Evolutionary conservation across 2,888 invertebrate genomes (phyloP).

Genomic region (Oxycera nigricornis): DNA sequence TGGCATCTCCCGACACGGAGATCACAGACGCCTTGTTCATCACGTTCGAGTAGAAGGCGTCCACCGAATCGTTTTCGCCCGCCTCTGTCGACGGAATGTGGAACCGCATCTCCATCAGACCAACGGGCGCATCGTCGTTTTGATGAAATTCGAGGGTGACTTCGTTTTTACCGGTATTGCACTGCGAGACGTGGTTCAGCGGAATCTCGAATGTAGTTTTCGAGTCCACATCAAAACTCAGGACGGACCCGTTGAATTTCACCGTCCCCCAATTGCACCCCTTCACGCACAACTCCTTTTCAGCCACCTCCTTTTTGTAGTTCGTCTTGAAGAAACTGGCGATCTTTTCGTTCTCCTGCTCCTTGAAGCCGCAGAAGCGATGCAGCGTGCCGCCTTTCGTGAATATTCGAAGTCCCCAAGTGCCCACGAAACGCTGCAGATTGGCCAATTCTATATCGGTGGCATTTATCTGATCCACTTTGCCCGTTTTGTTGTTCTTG

Average conservation of each 20-base stretch:
- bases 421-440: conserved; percentile 91
- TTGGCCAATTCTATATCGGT: conserved; percentile 89
- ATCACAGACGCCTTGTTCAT: conserved; percentile 98
- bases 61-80: conserved; percentile 89
- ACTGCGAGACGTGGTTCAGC: conserved; percentile 92
- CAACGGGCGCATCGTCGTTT: conserved; percentile 98
- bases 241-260: conserved; percentile 86
- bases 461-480: conserved; percentile 87
- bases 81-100: conserved; percentile 93
- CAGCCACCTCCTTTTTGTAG: conserved; percentile 86
- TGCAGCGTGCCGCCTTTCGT: conserved; percentile 88
- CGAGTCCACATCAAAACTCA: conserved; percentile 84
- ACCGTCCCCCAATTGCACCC: conserved; percentile 99
- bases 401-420: conserved; percentile 88
- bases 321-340: conserved; percentile 84
- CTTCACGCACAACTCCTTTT: conserved; percentile 90
- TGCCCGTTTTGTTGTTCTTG: conserved; percentile 95
- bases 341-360: conserved; percentile 90
- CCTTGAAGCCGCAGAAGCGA: conserved; percentile 94
- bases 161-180: conserved; percentile 96
- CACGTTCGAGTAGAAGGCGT: conserved; percentile 96
- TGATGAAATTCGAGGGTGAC: conserved; percentile 98
- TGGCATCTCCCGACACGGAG: conserved; percentile 96
- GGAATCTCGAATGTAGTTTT: conserved; percentile 96
- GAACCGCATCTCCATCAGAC: conserved; percentile 96